These are phyloP conservation scores for Sebastes aleutianus DNA, from an alignment of 2,797 vertebrate species.

Conservation along the genomic window DNA sequence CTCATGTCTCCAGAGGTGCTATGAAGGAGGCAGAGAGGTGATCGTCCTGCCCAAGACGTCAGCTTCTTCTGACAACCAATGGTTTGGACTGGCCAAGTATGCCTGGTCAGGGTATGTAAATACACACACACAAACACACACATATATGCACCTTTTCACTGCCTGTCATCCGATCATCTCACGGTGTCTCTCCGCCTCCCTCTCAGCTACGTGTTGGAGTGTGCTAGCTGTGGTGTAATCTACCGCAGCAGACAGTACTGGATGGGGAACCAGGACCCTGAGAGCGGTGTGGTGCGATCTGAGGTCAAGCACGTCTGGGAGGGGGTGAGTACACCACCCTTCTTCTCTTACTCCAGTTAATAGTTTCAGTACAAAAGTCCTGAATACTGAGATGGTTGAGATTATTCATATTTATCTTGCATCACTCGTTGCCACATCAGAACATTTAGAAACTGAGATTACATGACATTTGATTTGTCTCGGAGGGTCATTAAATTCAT, in stretches of 20 bases:
- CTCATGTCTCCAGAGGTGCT: slow-evolving; percentile 78
- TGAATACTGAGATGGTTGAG: not conserved
- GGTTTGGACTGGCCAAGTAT: slow-evolving; percentile 86
- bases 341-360: not conserved
- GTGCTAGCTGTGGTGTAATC: slow-evolving; percentile 84
- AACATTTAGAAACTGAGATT: not conserved
- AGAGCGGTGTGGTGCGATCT: slow-evolving; percentile 82
- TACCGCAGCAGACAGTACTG: slow-evolving; percentile 89
- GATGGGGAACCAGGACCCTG: slow-evolving; percentile 87
- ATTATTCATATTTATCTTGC: not conserved
- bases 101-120: slow-evolving; percentile 86
- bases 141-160: not conserved
- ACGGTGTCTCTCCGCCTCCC: not conserved
- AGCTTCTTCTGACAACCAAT: slow-evolving; percentile 83
- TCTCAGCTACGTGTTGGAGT: slow-evolving; percentile 85
- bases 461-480: not conserved
- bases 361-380: not conserved
- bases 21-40: slow-evolving; percentile 84
- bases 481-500: not conserved
- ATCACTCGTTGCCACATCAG: not conserved
- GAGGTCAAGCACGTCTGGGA: slow-evolving; percentile 87
- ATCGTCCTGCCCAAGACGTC: slow-evolving; percentile 86
- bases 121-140: not conserved
- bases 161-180: not conserved
- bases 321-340: slow-evolving; percentile 70